Percentiles rank a stretch among this genome's conserved stretches.
phyloP scores from a whole-genome alignment of 2,888 invertebrate species.

The Caenorhabditis sinica region DNA sequence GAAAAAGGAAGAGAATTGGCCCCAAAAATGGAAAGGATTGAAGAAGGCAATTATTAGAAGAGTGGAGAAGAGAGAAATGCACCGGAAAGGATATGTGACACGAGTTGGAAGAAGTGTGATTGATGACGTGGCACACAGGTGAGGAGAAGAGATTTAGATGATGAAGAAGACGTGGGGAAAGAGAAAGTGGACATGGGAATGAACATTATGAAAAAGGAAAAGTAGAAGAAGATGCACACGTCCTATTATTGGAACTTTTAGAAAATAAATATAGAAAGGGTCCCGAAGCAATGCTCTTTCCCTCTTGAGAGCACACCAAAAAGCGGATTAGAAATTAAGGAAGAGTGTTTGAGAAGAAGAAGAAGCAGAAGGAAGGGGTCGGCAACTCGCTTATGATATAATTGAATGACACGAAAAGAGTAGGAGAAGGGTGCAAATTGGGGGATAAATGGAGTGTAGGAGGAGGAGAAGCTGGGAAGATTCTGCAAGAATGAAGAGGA shows the following conservation, averaged over 20 bases:
- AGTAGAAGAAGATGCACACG: too few relatives aligned
- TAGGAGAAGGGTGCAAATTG: slow-evolving; percentile 17
- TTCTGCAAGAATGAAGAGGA: not conserved
- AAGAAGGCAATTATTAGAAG: slow-evolving; percentile 46
- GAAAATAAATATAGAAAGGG: slow-evolving; percentile 10
- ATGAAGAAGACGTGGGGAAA: not conserved
- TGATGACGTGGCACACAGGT: slow-evolving; percentile 35
- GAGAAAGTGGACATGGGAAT: not conserved
- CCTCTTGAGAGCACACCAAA: slow-evolving; percentile 36
- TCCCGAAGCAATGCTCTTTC: slow-evolving; percentile 8
- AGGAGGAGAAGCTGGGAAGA: not conserved
- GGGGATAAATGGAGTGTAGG: slow-evolving; percentile 8
- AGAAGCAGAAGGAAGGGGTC: slow-evolving; percentile 15
- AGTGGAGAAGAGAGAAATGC: slow-evolving; percentile 19
- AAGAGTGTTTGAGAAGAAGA: slow-evolving; percentile 11
- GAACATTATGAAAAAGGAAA: too few relatives aligned
- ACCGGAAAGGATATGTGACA: slow-evolving; percentile 55
- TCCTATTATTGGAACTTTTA: not conserved
- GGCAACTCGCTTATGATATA: slow-evolving; percentile 56
- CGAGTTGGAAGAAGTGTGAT: slow-evolving; percentile 27
- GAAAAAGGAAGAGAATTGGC: slow-evolving; percentile 3
- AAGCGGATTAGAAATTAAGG: slow-evolving; percentile 54
- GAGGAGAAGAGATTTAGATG: not conserved
- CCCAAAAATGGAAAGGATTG: slow-evolving; percentile 42
- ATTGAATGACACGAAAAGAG: slow-evolving; percentile 50